Conservation (phyloP, 2,888 invertebrate species). For the Drosophila putrida region DNA sequence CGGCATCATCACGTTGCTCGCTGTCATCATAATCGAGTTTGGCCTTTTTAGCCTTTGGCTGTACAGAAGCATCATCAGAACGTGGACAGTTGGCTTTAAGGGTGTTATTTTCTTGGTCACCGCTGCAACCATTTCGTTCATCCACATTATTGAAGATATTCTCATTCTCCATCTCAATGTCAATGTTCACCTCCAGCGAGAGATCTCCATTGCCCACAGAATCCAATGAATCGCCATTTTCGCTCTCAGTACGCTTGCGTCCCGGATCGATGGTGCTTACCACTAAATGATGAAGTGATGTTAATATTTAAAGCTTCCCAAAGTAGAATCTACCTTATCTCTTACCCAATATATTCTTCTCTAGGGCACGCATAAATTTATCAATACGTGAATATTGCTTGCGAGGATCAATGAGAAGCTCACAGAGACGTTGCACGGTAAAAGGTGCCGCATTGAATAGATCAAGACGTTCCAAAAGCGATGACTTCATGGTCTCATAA, state of each 20-base stretch:
- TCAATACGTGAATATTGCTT: slow-evolving; percentile 98
- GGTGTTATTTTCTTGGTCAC: slow-evolving; percentile 23
- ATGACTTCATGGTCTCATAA: slow-evolving; percentile 94
- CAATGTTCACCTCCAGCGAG: slow-evolving; percentile 87
- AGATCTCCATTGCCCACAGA: slow-evolving; percentile 86
- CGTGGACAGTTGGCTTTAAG: slow-evolving; percentile 66
- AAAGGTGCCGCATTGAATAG: slow-evolving; percentile 96
- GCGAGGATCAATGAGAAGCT: slow-evolving; percentile 94
- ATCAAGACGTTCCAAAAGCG: slow-evolving; percentile 92
- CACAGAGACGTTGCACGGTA: slow-evolving; percentile 97
- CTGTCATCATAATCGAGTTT: slow-evolving; percentile 77
- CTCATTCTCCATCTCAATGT: slow-evolving; percentile 87
- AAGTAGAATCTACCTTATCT: background rate
- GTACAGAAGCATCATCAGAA: slow-evolving; percentile 74
- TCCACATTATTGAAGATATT: slow-evolving; percentile 80
- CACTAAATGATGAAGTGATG: slow-evolving; percentile 86
- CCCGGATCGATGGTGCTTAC: slow-evolving; percentile 92
- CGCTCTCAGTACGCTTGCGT: slow-evolving; percentile 87
- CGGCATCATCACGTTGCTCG: slow-evolving; percentile 45
- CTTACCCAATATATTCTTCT: slow-evolving; percentile 93
- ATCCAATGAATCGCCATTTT: slow-evolving; percentile 89
- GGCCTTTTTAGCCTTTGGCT: slow-evolving; percentile 86
- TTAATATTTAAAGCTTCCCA: too few relatives aligned
- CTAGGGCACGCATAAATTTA: slow-evolving; percentile 98
- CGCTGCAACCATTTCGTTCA: slow-evolving; percentile 70